Evolutionary conservation across 2,113 vertebrate genomes (phyloP), one percentile per base, ranked within the genome.

Genomic region (Sinocyclocheilus grahami): DNA sequence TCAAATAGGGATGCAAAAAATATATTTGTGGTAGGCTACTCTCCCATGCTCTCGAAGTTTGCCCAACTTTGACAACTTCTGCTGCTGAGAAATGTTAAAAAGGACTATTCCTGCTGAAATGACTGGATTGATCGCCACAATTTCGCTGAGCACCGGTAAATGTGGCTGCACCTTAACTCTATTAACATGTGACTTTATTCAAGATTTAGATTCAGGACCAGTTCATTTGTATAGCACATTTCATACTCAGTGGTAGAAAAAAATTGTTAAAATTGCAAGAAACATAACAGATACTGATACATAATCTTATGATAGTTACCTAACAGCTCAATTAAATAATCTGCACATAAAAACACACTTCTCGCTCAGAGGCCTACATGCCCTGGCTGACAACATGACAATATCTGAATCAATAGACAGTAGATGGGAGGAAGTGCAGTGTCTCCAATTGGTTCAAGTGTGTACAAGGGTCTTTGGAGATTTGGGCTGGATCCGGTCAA

Each of bases 401-500:
- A 48, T 24, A 75, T 75, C 72, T 75, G 39, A 46, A 48, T 76
- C 39, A 76, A 51, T 51, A 48, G 37, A 72, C 69, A 72, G 20
- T 42, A 12, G 18, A 74, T 22, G 20, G 10, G 6, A 76, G 39
- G 37, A 82, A 58, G 69, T 72, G 84, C 20, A 10, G 7, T 76
- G 46, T 82, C 27, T 76, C 30, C 5, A 42, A 82, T 85, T 77
- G 33, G 81, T 22, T 51, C 53, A 27, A 67, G n/a, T 82, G 7
- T 85, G 48, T 46, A 53, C 62, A 77, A 84, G 53, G 74, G 22
- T 8, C 84, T 78, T 76, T 42, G 82, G 77, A 71, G 79, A 53
- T 80, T 77, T 62, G 63, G 39, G 33, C 30, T 18, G 85, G 90
- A 82, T 91, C 86, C 86, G 87, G 92, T 91, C 91, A 89, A 80